phyloP scores from a whole-genome alignment of 1,140 invertebrate genomes.

The Drosophila lowei region DNA sequence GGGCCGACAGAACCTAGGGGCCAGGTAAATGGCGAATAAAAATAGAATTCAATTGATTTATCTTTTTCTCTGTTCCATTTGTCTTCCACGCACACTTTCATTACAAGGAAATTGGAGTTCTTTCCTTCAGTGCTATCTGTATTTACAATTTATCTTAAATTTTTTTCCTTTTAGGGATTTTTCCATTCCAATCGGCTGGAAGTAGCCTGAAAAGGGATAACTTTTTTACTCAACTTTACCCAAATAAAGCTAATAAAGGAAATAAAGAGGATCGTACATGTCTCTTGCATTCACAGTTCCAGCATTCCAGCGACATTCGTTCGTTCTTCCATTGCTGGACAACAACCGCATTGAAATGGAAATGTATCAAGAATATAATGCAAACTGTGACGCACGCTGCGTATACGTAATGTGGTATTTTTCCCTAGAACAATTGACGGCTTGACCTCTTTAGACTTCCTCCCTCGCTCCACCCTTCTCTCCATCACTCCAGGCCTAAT shows the following conservation, averaged over 20 bases:
- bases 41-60: not conserved
- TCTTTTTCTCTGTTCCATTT: no score
- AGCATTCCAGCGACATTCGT: not conserved
- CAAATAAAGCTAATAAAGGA: no score
- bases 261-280: not conserved
- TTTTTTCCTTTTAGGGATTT: no score
- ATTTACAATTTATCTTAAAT: no score
- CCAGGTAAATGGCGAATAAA: not conserved
- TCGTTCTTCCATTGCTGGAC: conserved; percentile 7
- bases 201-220: no score
- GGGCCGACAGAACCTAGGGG: not conserved
- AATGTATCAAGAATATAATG: conserved; percentile 6
- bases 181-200: no score
- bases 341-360: not conserved
- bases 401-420: conserved; percentile 41
- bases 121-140: no score
- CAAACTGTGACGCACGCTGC: conserved; percentile 19
- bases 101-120: not conserved
- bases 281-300: not conserved
- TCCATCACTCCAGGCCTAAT: conserved; percentile 2
- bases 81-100: no score
- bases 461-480: not conserved
- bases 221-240: no score
- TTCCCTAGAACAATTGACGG: conserved; percentile 25
- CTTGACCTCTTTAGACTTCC: conserved; percentile 33